Evolutionary conservation across 2,888 invertebrate species (phyloP).

Genomic region (Spodoptera picta): DNA sequence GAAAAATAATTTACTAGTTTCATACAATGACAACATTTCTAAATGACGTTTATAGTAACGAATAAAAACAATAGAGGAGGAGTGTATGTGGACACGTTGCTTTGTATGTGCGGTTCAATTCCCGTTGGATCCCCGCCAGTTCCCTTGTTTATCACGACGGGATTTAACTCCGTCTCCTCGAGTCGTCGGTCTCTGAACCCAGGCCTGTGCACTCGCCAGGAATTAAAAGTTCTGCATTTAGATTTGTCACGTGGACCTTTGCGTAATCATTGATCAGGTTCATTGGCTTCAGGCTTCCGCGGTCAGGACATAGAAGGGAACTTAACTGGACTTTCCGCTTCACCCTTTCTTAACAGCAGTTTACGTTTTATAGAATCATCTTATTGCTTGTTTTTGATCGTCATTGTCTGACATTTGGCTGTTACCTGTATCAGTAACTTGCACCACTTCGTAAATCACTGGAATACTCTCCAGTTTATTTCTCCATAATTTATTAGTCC

Average conservation of each 20-base stretch:
- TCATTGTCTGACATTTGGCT: not conserved
- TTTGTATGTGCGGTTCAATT: constrained; percentile 60
- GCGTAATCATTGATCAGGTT: constrained; percentile 56
- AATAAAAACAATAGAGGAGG: constrained; percentile 45
- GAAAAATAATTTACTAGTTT: no score
- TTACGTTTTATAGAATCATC: no score
- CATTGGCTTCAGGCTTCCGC: constrained; percentile 55
- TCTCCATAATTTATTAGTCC: constrained; percentile 24
- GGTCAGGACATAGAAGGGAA: constrained; percentile 1
- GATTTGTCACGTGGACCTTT: constrained; percentile 54
- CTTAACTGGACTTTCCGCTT: not conserved
- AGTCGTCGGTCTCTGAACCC: constrained; percentile 68
- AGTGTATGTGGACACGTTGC: constrained; percentile 34
- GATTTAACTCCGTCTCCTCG: constrained; percentile 54
- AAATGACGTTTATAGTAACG: not conserved
- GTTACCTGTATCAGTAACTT: constrained; percentile 3
- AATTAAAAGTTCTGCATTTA: constrained; percentile 63
- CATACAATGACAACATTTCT: no score
- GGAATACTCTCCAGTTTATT: constrained; percentile 19
- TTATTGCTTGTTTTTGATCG: not conserved
- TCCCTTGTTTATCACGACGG: constrained; percentile 62
- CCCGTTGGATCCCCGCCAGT: constrained; percentile 68
- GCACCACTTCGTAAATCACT: constrained; percentile 21
- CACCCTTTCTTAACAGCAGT: not conserved
- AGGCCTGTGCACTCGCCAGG: constrained; percentile 60